Evolutionary conservation across 2,113 vertebrate species (phyloP), one percentile per base, ranked within the genome.

Genomic region (Theristicus caerulescens): DNA sequence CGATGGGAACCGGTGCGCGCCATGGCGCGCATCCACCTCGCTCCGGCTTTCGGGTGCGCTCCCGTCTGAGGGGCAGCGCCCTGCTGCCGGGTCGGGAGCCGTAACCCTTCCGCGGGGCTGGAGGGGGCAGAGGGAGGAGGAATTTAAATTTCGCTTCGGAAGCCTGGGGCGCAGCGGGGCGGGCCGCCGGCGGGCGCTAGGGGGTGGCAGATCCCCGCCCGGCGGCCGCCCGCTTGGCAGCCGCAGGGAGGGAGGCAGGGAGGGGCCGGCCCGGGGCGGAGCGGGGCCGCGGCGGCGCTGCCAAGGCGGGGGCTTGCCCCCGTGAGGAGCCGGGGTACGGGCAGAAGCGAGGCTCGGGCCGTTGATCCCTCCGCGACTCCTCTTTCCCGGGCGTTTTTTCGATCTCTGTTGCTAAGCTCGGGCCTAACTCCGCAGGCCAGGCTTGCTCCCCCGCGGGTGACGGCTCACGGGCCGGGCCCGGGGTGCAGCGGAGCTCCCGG

Each of bases 1-100:
- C 11, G 1, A 3, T 1, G 27, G 47, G 32, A 18, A 84, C 7
- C 1, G 51, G 5, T 16, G 40, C 19, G 1, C 32, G 7, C 5
- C 27, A 3, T 0, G 58, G 57, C 24, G 2, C 16, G 19, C n/a
- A 7, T 1, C 59, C 19, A 24, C 67, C 3, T 11, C 18, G 7
- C 14, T 15, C n/a, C 62, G 24, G 25, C 26, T 40, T 9, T 13
- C 27, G 7, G 34, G 19, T 1, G 51, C 26, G 38, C n/a, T 15
- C 59, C 36, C 9, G 7, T 5, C 14, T 1, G 32, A 16, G 16
- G n/a, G 5, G 44, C 46, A 55, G 74, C 26, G 34, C 44, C 67
- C 10, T 6, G 19, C 5, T 2, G 26, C 18, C 16, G 9, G 10
- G 11, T 2, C 25, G 4, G 73, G 40, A 55, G 26, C 10, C 0